These are phyloP conservation scores for Morpho achilles DNA, from an alignment of 2,888 invertebrate genomes.

Conservation along the genomic window DNA sequence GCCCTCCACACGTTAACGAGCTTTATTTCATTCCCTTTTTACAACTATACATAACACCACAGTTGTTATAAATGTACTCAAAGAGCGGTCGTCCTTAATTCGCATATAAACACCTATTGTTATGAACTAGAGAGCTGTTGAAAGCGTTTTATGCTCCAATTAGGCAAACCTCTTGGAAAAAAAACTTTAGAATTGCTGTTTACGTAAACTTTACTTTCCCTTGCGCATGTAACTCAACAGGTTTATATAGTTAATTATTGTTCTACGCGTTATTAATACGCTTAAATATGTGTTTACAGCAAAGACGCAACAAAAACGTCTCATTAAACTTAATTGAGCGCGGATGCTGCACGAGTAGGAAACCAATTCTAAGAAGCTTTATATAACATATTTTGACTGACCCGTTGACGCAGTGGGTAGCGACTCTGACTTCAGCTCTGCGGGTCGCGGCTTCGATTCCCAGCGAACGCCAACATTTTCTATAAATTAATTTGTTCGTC, in stretches of 20 bases:
- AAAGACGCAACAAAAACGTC: background rate
- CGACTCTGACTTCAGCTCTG: too few species aligned
- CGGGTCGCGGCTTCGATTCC: too few species aligned
- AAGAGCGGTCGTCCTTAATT: slow-evolving; percentile 44
- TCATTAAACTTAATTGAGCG: slow-evolving; percentile 15
- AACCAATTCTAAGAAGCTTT: background rate
- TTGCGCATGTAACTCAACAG: slow-evolving; percentile 18
- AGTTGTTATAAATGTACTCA: slow-evolving; percentile 29
- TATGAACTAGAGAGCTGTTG: slow-evolving; percentile 51
- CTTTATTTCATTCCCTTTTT: slow-evolving; percentile 25
- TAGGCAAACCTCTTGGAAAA: slow-evolving; percentile 40
- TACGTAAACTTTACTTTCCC: slow-evolving; percentile 27
- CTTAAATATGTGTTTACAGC: background rate
- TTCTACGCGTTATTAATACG: background rate
- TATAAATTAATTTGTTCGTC: too few species aligned
- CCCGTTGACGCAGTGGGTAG: too few species aligned
- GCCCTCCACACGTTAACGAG: slow-evolving; percentile 11
- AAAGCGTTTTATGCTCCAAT: slow-evolving; percentile 54
- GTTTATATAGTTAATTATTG: slow-evolving; percentile 7
- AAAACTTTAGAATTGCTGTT: slow-evolving; percentile 23
- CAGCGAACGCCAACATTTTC: too few species aligned
- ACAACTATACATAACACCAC: slow-evolving; percentile 21
- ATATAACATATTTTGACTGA: too few species aligned
- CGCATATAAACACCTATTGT: slow-evolving; percentile 60
- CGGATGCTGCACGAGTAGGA: slow-evolving; percentile 4